A percentile compares a stretch with the other conserved stretches of the same genome.
Evolutionary conservation across 2,113 vertebrate species (phyloP).

Genomic region (Tetraodon nigroviridis): DNA sequence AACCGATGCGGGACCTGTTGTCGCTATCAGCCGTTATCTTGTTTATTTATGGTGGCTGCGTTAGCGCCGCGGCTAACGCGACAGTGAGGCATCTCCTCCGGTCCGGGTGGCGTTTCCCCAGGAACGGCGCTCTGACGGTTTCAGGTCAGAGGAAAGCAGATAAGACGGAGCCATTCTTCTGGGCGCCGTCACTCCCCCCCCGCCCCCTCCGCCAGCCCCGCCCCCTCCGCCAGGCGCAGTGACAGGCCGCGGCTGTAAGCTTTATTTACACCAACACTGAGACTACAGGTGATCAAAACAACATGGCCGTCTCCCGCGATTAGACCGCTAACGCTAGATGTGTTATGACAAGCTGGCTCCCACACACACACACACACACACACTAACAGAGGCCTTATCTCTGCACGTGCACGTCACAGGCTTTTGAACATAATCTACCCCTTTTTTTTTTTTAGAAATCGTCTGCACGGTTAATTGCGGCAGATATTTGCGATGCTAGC

Average conservation of each 20-base stretch:
- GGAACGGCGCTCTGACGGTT: conserved; percentile 60
- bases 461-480: conserved; percentile 13
- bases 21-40: not conserved
- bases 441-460: conserved; percentile 4
- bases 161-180: conserved; percentile 64
- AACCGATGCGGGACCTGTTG: conserved; percentile 13
- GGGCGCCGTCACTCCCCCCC: conserved; percentile 19
- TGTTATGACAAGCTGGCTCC: conserved; percentile 68
- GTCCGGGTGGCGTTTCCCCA: conserved; percentile 17
- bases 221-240: conserved; percentile 42
- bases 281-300: conserved; percentile 72
- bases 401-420: conserved; percentile 6
- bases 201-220: not conserved
- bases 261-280: conserved; percentile 69
- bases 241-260: conserved; percentile 62
- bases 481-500: conserved; percentile 22
- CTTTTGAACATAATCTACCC: conserved; percentile 31
- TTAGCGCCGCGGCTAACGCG: conserved; percentile 8
- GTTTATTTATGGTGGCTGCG: conserved; percentile 23
- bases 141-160: conserved; percentile 65
- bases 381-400: conserved; percentile 45
- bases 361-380: conserved; percentile 17
- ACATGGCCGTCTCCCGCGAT: conserved; percentile 62
- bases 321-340: conserved; percentile 56
- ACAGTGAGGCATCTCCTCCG: conserved; percentile 20